These are phyloP conservation scores for Palythoa caribaeorum DNA, from an alignment of 92 coral and sea anemone species.

Conservation along the genomic window DNA sequence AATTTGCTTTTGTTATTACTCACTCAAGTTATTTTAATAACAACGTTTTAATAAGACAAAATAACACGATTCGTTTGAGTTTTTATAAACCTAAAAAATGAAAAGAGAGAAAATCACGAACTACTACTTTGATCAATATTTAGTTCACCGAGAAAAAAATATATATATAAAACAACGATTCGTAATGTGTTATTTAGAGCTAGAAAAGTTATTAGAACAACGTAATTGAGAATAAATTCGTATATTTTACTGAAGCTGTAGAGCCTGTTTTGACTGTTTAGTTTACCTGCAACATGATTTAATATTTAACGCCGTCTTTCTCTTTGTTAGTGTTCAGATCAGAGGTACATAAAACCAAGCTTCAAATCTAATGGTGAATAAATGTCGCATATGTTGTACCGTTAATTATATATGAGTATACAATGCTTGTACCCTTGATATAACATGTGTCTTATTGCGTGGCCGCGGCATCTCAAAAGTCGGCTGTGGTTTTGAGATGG, in stretches of 20 bases:
- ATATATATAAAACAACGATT: conserved; percentile 6
- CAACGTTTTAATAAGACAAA: not conserved
- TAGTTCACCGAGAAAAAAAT: conserved; percentile 33
- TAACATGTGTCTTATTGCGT: too few relatives aligned
- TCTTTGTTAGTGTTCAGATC: too few relatives aligned
- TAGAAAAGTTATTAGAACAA: not conserved
- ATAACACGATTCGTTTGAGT: not conserved
- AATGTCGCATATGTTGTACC: too few relatives aligned
- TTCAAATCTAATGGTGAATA: too few relatives aligned
- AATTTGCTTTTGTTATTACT: not conserved
- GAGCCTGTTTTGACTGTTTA: too few relatives aligned
- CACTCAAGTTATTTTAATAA: not conserved
- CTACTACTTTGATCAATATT: conserved; percentile 39
- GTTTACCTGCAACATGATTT: too few relatives aligned
- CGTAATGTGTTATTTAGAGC: conserved; percentile 10
- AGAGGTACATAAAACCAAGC: too few relatives aligned
- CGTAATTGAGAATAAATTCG: conserved; percentile 21
- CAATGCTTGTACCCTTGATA: too few relatives aligned
- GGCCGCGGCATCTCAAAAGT: too few relatives aligned
- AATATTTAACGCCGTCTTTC: too few relatives aligned
- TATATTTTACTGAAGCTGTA: not conserved
- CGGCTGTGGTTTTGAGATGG: too few relatives aligned
- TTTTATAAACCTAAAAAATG: conserved; percentile 2
- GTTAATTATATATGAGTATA: too few relatives aligned
- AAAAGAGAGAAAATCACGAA: not conserved